Evolutionary conservation across 2,888 invertebrate genomes (phyloP).

Genomic region (Acheta domesticus): DNA sequence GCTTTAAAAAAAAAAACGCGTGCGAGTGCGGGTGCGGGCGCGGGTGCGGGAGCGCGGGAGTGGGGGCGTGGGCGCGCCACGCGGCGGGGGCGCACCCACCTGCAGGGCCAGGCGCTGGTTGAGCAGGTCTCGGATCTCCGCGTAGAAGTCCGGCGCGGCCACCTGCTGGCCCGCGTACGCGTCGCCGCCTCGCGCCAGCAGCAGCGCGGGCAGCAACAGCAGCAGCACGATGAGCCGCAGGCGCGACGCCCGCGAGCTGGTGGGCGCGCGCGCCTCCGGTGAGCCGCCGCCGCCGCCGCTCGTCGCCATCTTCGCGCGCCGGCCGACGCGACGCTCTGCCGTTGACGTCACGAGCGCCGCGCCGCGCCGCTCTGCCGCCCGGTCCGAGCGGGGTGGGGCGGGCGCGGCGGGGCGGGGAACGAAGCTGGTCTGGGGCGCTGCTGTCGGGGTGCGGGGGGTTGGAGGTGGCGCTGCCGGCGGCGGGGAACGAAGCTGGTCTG

Average conservation of each 20-base stretch:
- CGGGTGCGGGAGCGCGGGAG: too few species aligned
- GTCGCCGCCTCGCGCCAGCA: background rate
- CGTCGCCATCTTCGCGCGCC: background rate
- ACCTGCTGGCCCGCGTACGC: background rate
- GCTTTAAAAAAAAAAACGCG: too few species aligned
- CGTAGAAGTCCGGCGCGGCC: conserved; percentile 48
- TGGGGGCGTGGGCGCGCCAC: background rate
- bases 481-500: too few species aligned
- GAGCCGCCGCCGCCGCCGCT: background rate
- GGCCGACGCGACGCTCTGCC: conserved; percentile 35
- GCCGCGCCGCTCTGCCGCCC: too few species aligned
- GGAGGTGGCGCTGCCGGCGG: too few species aligned
- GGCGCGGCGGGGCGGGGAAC: too few species aligned
- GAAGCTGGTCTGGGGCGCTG: too few species aligned
- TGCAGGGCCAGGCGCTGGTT: conserved; percentile 47
- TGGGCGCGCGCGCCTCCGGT: background rate
- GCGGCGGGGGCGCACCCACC: conserved; percentile 32
- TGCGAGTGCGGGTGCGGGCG: too few species aligned
- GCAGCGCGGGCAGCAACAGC: background rate
- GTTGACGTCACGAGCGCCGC: conserved; percentile 9
- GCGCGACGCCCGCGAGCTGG: background rate
- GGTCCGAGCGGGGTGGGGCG: too few species aligned
- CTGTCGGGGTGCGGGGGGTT: too few species aligned
- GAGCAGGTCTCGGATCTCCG: conserved; percentile 54
- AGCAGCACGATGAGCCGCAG: background rate